These are phyloP conservation scores for Brassicogethes aeneus DNA, from an alignment of 2,888 invertebrate genomes.

Conservation along the genomic window DNA sequence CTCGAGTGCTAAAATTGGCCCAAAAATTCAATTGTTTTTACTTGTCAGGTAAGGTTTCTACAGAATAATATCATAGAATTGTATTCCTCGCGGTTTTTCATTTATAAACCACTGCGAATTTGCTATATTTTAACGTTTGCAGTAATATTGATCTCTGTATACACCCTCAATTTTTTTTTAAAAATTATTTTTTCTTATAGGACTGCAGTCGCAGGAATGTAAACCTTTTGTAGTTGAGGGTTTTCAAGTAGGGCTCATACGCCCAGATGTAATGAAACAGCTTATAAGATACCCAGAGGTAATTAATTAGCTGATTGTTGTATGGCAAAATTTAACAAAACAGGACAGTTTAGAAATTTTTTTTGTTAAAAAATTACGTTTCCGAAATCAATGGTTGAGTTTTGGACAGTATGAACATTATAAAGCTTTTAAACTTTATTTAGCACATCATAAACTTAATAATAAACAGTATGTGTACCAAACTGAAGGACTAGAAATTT, in stretches of 20 bases:
- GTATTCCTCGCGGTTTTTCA: slow-evolving; percentile 8
- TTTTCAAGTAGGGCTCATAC: slow-evolving; percentile 80
- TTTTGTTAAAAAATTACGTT: too few relatives aligned
- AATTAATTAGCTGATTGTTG: slow-evolving; percentile 20
- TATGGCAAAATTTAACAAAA: too few relatives aligned
- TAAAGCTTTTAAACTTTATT: too few relatives aligned
- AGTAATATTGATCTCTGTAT: slow-evolving; percentile 23
- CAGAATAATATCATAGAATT: slow-evolving; percentile 4
- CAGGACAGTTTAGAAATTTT: too few relatives aligned
- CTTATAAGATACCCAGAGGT: slow-evolving; percentile 76
- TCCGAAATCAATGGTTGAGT: too few relatives aligned
- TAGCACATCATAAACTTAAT: too few relatives aligned
- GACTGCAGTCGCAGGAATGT: slow-evolving; percentile 68
- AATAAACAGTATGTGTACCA: too few relatives aligned
- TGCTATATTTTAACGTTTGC: slow-evolving; percentile 8
- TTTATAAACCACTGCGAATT: slow-evolving; percentile 13
- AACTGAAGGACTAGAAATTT: too few relatives aligned
- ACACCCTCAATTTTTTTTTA: slow-evolving; percentile 16
- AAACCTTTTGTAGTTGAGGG: slow-evolving; percentile 83
- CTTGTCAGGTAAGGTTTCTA: slow-evolving; percentile 59
- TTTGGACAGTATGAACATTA: too few relatives aligned
- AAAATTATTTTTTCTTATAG: slow-evolving; percentile 40
- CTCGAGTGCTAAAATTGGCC: slow-evolving; percentile 68
- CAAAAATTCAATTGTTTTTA: slow-evolving; percentile 87
- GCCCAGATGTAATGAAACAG: slow-evolving; percentile 75